Evolutionary conservation across 1,140 invertebrate genomes (phyloP).

Genomic region (Drosophila nigromelanica): DNA sequence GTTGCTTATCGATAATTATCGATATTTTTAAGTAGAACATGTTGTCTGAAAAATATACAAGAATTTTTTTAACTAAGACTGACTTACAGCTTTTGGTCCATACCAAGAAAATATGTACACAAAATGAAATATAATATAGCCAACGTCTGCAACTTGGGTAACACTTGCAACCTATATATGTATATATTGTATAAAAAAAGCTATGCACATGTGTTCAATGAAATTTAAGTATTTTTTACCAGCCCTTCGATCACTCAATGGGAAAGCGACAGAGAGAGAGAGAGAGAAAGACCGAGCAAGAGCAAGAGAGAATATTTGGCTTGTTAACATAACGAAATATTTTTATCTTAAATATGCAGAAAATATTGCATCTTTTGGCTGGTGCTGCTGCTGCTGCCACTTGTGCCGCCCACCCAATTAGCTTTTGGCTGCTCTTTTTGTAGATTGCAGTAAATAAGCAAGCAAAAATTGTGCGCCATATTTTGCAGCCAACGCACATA

Average conservation of each 20-base stretch:
- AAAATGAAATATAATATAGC: too few species aligned
- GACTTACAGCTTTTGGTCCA: too few species aligned
- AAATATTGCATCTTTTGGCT: constrained; percentile 32
- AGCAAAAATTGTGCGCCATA: constrained; percentile 69
- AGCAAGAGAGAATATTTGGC: not conserved
- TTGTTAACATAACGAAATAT: constrained; percentile 15
- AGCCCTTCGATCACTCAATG: constrained; percentile 3
- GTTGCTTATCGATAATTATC: too few species aligned
- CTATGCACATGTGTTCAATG: not conserved
- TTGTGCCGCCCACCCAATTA: constrained; percentile 50
- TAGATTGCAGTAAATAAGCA: constrained; percentile 38
- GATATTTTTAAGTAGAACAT: too few species aligned
- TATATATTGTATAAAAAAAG: too few species aligned
- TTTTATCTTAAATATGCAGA: constrained; percentile 33
- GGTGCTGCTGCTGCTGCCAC: constrained; percentile 23
- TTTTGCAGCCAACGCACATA: constrained; percentile 79
- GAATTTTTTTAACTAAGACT: too few species aligned
- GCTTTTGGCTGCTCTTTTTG: constrained; percentile 39
- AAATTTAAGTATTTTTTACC: not conserved
- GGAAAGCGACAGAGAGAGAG: not conserved
- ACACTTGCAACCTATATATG: too few species aligned
- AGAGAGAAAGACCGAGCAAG: not conserved
- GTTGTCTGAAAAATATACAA: too few species aligned
- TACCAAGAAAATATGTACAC: too few species aligned
- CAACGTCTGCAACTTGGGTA: too few species aligned